Base-by-base conservation (phyloP, 2,113 vertebrate species). In the Tricholaema leucomelas region DNA sequence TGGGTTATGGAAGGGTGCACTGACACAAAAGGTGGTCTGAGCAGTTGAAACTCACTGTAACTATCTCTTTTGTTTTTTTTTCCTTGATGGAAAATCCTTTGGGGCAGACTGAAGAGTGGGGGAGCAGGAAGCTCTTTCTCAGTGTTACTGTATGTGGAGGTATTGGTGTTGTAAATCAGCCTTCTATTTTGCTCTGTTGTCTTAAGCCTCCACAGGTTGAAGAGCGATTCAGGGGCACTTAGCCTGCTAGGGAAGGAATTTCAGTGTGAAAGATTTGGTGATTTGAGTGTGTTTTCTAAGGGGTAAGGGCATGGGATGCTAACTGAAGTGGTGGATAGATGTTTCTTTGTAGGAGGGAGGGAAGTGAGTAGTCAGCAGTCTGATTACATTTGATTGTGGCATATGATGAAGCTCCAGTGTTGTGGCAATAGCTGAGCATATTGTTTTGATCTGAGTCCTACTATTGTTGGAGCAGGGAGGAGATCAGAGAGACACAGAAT, bases 381-480 rank as follows among this genome's bases (percentile, higher is more conserved):
- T 44, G 48, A 64, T 69, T 33, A 60, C 30, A 8, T 64, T 42
- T 40, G 73, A 69, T 64, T 56, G 46, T 85, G 88, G 31, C 35
- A 36, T 10, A 18, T 14, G 48, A 77, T 52, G n/a, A 40, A 81
- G 25, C 31, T 4, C 13, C 25, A n/a, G 23, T 63, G 23, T 59
- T 73, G 42, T 36, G 81, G 23, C 18, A 40, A 8, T 18, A 75
- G 42, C 61, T 6, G 36, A 79, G 78, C 33, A 10, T 21, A 3
- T 38, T 0, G 1, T 48, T 81, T 36, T n/a, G 60, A 36, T 88
- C 25, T 0, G 8, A 54, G 48, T 38, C 55, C 48, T 58, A 1
- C 38, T 55, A 4, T 31, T 3, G 10, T n/a, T 58, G 54, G 28
- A 75, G 63, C 52, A 76, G 59, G 8, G 15, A 35, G 24, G 44